These are phyloP conservation scores for Macroglossus sobrinus DNA, from an alignment of 2,113 vertebrate species.

Conservation along the genomic window DNA sequence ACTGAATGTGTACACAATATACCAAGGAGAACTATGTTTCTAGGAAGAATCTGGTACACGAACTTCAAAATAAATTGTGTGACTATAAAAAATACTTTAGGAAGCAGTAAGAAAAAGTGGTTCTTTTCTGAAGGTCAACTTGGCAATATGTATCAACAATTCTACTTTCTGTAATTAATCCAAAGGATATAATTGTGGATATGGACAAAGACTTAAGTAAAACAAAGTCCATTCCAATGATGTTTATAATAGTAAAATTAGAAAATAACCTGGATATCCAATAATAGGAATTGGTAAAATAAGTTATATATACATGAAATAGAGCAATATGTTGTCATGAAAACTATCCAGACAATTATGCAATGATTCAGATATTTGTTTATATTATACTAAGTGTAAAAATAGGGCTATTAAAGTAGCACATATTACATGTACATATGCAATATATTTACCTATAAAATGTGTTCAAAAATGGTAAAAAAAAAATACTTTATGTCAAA, in stretches of 20 bases:
- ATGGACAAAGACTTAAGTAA: neutral
- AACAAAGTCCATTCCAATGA: neutral
- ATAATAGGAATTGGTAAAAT: neutral
- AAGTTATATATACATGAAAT: conserved; percentile 8
- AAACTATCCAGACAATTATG: neutral
- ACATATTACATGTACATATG: neutral
- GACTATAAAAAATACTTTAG: neutral
- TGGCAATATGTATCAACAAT: neutral
- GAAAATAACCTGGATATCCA: conserved; percentile 33
- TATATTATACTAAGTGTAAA: conserved; percentile 9
- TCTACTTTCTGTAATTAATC: conserved; percentile 6
- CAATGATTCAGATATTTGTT: conserved; percentile 6
- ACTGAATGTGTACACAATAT: neutral
- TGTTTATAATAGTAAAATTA: conserved; percentile 23
- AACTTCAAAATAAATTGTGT: conserved; percentile 18
- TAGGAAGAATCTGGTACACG: conserved; percentile 2
- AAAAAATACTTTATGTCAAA: neutral
- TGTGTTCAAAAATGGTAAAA: neutral
- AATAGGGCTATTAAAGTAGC: neutral
- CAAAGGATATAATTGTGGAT: conserved; percentile 21
- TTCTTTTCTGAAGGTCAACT: conserved; percentile 35
- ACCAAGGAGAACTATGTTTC: neutral
- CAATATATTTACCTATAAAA: conserved; percentile 30
- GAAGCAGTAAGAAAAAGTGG: conserved; percentile 33
- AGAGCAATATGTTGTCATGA: neutral